These are phyloP conservation scores for Macquaria ambigua DNA, from an alignment of 2,113 vertebrate genomes.

Conservation along the genomic window DNA sequence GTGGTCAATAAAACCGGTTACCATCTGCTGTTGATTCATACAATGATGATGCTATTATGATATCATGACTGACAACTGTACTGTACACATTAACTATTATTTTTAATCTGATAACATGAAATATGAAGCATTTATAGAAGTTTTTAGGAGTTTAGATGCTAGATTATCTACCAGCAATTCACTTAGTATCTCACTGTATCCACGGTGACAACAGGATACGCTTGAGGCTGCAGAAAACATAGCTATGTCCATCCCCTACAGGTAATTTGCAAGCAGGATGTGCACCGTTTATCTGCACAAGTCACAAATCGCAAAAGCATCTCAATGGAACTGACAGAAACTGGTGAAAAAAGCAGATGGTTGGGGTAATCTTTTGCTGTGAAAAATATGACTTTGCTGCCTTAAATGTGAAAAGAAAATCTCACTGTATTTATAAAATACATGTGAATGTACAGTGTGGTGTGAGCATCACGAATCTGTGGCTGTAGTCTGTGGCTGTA, in stretches of 20 bases:
- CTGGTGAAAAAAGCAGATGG: background rate
- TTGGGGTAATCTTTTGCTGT: background rate
- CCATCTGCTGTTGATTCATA: background rate
- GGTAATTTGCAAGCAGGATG: background rate
- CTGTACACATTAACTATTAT: background rate
- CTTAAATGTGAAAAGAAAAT: background rate
- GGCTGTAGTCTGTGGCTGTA: background rate
- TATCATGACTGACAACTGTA: background rate
- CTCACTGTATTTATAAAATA: background rate
- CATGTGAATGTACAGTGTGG: background rate
- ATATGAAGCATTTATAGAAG: background rate
- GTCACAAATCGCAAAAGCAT: background rate
- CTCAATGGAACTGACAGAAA: background rate
- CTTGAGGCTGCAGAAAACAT: background rate
- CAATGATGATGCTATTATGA: background rate
- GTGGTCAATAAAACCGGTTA: background rate
- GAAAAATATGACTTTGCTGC: background rate
- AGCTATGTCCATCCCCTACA: background rate
- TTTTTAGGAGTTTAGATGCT: background rate
- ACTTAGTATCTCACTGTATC: constrained; percentile 17
- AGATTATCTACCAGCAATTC: background rate
- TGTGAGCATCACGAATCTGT: background rate
- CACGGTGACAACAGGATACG: constrained; percentile 9
- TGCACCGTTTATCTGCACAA: background rate
- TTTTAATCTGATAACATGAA: background rate